Evolutionary conservation across 2,113 vertebrate species (phyloP).

Genomic region (Sporophila hypoxantha): DNA sequence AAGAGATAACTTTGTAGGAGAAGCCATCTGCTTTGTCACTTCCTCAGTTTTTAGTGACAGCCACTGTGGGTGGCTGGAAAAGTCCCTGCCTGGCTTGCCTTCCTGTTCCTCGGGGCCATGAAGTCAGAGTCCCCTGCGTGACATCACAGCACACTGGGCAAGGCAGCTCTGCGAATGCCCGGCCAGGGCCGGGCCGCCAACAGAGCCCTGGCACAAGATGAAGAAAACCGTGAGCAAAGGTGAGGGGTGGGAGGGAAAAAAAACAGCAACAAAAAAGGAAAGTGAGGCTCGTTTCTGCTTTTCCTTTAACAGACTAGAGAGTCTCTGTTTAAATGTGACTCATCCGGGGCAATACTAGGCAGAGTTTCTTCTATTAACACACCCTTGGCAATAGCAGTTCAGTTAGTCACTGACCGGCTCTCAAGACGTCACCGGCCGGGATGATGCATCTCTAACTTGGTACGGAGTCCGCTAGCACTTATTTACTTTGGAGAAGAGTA

Average conservation of each 20-base stretch:
- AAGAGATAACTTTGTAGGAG: neutral
- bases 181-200: accelerated
- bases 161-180: neutral
- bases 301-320: neutral
- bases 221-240: neutral
- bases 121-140: neutral
- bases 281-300: neutral
- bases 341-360: conserved; percentile 30
- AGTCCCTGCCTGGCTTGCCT: neutral
- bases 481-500: neutral
- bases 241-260: neutral
- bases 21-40: neutral
- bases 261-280: neutral
- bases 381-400: conserved; percentile 37
- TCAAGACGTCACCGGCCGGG: neutral
- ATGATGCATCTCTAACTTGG: neutral
- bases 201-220: neutral
- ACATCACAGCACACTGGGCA: neutral
- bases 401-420: conserved; percentile 41
- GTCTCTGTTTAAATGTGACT: conserved; percentile 28
- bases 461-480: neutral
- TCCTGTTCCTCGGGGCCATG: neutral
- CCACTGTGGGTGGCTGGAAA: neutral
- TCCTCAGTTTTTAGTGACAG: neutral
- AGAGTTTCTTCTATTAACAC: conserved; percentile 20